A percentile compares a stretch with the other conserved stretches of the same genome.
phyloP scores from a whole-genome alignment of 1,140 invertebrate genomes.

The Chionoecetes opilio region DNA sequence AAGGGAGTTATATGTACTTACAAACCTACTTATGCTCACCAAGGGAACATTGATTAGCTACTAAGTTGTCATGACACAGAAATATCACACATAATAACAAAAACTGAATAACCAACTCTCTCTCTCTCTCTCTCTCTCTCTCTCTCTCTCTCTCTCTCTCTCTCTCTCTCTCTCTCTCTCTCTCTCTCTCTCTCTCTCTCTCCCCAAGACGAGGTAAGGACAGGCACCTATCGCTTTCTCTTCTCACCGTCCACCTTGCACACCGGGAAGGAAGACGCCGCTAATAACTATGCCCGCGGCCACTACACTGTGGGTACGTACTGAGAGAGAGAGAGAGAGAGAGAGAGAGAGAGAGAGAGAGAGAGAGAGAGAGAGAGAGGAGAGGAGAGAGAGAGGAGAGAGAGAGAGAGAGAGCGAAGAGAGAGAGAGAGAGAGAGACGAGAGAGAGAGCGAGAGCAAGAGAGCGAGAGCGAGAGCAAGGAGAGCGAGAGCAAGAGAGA shows the following conservation, averaged over 20 bases:
- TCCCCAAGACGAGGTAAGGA: background rate
- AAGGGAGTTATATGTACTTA: background rate
- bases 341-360: no score
- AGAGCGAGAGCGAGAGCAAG: no score
- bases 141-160: no score
- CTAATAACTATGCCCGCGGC: slow-evolving; percentile 48
- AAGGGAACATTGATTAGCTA: slow-evolving; percentile 32
- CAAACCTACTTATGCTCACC: background rate
- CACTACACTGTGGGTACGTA: slow-evolving; percentile 47
- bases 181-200: background rate
- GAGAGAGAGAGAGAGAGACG: background rate
- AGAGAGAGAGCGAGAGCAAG: no score
- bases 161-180: background rate
- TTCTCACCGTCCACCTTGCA: slow-evolving; percentile 88
- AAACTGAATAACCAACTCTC: background rate
- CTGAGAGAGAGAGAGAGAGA: background rate
- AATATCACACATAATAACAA: no score
- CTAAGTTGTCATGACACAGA: background rate
- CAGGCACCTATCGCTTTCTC: slow-evolving; percentile 84
- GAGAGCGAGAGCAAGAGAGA: no score
- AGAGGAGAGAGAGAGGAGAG: no score
- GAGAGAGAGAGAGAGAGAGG: no score
- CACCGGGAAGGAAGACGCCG: slow-evolving; percentile 90
- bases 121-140: background rate
- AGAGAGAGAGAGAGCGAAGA: background rate